These are phyloP conservation scores for Stegodyphus mimosarum DNA, from an alignment of 1,140 invertebrate genomes.

Conservation along the genomic window DNA sequence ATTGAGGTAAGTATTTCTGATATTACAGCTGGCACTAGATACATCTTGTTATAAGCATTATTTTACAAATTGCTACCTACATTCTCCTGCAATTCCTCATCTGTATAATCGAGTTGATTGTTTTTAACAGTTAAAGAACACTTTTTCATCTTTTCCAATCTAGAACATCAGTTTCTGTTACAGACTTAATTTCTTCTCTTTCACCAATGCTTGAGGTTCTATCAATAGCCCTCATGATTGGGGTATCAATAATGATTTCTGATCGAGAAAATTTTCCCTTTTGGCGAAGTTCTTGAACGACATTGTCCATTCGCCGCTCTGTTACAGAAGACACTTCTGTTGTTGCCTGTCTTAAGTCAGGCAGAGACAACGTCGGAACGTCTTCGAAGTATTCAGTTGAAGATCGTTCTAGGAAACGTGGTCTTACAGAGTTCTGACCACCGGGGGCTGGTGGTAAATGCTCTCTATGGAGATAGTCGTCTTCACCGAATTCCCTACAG, in stretches of 20 bases:
- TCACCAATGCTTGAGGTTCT: slow-evolving; percentile 36
- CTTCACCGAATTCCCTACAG: slow-evolving; percentile 27
- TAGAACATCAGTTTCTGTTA: slow-evolving; percentile 62
- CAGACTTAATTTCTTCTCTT: slow-evolving; percentile 62
- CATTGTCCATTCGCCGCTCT: slow-evolving; percentile 49
- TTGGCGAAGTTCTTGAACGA: slow-evolving; percentile 42
- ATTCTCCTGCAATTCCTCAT: too few relatives aligned
- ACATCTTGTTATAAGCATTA: background rate
- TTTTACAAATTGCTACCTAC: slow-evolving; percentile 7
- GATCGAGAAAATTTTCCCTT: slow-evolving; percentile 43
- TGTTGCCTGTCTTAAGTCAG: slow-evolving; percentile 25
- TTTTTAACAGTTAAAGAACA: too few relatives aligned
- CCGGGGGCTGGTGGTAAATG: slow-evolving; percentile 1
- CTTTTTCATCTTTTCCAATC: slow-evolving; percentile 61
- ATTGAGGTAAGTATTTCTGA: background rate
- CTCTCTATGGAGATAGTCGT: slow-evolving; percentile 24
- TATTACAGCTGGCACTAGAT: slow-evolving; percentile 15
- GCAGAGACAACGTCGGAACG: slow-evolving; percentile 30
- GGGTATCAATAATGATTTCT: slow-evolving; percentile 55
- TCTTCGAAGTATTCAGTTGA: slow-evolving; percentile 46
- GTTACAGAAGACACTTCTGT: slow-evolving; percentile 32
- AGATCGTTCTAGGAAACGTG: slow-evolving; percentile 38
- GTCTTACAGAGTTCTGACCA: slow-evolving; percentile 1
- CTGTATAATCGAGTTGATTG: too few relatives aligned
- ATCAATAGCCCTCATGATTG: slow-evolving; percentile 47